A percentile compares a stretch with the other conserved stretches of the same genome.
These are phyloP conservation scores for Tauraco erythrolophus DNA, from an alignment of 2,113 vertebrate species.

Conservation along the genomic window DNA sequence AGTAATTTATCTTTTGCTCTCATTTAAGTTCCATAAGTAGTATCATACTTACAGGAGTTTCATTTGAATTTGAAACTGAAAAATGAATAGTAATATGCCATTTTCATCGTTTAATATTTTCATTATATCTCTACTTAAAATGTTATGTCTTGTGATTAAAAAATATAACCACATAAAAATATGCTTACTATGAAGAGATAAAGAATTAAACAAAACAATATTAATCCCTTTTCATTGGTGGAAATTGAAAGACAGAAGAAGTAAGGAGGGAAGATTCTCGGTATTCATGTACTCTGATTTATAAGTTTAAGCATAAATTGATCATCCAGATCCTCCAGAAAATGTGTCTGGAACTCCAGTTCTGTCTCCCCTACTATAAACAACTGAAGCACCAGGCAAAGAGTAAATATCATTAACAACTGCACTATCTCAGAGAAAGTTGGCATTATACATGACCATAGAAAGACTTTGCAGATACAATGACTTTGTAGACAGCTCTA, in stretches of 20 bases:
- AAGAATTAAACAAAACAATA: not conserved
- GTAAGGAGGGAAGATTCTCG: not conserved
- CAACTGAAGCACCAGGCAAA: not conserved
- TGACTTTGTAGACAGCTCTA: not conserved
- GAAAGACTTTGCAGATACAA: not conserved
- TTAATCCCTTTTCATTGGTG: not conserved
- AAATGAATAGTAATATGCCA: fast-evolving
- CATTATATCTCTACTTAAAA: not conserved
- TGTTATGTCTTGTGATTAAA: not conserved
- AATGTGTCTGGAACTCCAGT: not conserved
- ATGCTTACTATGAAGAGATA: not conserved
- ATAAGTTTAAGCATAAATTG: not conserved
- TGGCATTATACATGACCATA: not conserved
- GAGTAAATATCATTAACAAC: not conserved
- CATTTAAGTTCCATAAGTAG: not conserved
- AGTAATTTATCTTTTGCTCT: not conserved
- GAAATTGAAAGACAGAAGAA: not conserved
- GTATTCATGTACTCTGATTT: not conserved
- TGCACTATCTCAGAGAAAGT: not conserved
- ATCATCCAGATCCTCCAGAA: not conserved
- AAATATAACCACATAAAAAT: not conserved
- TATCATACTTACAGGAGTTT: not conserved
- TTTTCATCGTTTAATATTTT: not conserved
- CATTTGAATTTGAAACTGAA: not conserved
- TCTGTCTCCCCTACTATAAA: not conserved